Conservation (phyloP, 2,113 vertebrate genomes). For the Benitochromis conjunctus region DNA sequence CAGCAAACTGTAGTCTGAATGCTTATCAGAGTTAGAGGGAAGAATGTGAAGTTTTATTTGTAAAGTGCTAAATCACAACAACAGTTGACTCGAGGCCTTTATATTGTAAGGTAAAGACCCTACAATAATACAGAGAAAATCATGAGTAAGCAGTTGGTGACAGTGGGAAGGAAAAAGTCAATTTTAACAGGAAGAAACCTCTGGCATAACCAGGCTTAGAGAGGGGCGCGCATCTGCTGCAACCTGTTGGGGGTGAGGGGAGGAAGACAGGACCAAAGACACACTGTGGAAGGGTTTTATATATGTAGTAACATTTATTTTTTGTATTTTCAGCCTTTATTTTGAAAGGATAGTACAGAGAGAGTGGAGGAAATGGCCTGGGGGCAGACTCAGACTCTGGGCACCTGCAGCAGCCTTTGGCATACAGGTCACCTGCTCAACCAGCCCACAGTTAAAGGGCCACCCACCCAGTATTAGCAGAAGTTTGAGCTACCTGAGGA, state of each 20-base stretch:
- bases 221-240: neutral
- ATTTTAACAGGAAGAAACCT: neutral
- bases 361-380: neutral
- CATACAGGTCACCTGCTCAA: neutral
- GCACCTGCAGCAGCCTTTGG: neutral
- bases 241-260: neutral
- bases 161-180: neutral
- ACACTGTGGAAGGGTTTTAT: rapidly evolving
- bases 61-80: neutral
- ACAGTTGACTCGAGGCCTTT: neutral
- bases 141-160: neutral
- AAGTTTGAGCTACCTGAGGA: neutral
- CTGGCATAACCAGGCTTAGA: neutral
- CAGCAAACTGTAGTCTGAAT: neutral
- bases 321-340: neutral
- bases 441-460: neutral
- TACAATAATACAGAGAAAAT: neutral
- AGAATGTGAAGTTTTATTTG: neutral
- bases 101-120: neutral
- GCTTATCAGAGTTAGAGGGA: neutral
- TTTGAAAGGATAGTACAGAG: neutral
- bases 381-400: neutral
- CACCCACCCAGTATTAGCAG: neutral
- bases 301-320: neutral
- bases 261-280: neutral